phyloP scores from a whole-genome alignment of 2,888 invertebrate species.

The Nymphalis urticae region DNA sequence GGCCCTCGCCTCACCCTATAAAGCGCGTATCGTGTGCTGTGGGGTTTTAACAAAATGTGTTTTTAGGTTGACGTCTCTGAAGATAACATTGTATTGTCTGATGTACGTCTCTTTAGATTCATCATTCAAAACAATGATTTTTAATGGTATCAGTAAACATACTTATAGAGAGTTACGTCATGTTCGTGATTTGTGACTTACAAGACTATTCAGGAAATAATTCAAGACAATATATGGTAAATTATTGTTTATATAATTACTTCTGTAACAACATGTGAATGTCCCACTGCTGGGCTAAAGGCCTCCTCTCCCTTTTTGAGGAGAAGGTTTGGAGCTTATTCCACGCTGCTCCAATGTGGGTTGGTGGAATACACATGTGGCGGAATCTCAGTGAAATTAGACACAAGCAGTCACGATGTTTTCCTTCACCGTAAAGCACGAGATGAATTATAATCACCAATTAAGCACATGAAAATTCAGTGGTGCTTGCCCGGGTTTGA shows the following conservation, averaged over 20 bases:
- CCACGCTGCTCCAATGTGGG: no score
- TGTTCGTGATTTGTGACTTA: neutral
- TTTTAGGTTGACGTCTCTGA: slow-evolving; percentile 10
- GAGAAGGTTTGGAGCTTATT: no score
- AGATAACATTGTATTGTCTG: slow-evolving; percentile 11
- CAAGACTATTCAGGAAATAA: neutral
- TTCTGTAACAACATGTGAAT: no score
- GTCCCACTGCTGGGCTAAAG: no score
- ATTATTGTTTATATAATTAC: neutral
- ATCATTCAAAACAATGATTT: neutral
- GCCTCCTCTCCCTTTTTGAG: no score
- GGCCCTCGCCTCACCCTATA: slow-evolving; percentile 36
- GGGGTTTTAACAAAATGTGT: slow-evolving; percentile 21
- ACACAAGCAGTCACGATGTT: no score
- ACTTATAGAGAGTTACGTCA: neutral
- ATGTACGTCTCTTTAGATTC: neutral
- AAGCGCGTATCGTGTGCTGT: slow-evolving; percentile 22
- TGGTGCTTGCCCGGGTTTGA: no score
- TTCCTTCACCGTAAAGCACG: no score
- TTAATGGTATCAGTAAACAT: neutral
- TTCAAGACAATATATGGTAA: neutral
- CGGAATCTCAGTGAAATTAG: no score
- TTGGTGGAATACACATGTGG: no score
- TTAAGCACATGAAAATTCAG: no score
- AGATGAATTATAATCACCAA: no score